Percentiles rank a stretch among this genome's conserved stretches.
Conservation (phyloP, 2,113 vertebrate genomes). For the Monarcha castaneiventris region DNA sequence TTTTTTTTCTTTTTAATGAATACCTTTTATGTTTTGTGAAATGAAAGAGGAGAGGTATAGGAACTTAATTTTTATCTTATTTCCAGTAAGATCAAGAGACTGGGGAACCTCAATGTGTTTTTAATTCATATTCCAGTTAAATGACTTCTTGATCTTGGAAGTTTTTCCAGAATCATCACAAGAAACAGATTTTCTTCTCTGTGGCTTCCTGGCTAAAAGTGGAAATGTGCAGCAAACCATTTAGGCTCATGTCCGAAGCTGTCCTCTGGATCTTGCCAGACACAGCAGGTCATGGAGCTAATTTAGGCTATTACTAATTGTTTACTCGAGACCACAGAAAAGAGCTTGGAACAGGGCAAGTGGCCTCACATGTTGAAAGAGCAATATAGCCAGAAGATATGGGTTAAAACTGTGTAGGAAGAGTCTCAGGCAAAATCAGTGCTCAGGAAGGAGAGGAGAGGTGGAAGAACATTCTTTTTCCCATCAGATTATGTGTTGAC, state of each 20-base stretch:
- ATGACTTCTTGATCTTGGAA: background rate
- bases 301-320: background rate
- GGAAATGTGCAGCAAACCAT: background rate
- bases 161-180: background rate
- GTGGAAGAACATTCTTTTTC: background rate
- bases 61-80: background rate
- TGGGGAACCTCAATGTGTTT: background rate
- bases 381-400: background rate
- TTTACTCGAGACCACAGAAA: background rate
- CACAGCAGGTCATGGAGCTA: background rate
- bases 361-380: background rate
- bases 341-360: background rate
- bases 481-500: background rate
- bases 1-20: background rate
- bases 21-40: background rate
- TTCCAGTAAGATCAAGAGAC: background rate
- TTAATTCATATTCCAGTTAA: background rate
- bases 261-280: background rate
- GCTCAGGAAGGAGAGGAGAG: background rate
- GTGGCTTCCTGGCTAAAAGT: background rate
- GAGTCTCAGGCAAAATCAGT: background rate
- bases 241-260: background rate
- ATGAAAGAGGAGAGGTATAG: background rate
- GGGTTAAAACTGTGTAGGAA: background rate
- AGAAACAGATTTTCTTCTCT: background rate